Evolutionary conservation across 2,888 invertebrate species (phyloP).

Genomic region (Epistrophella euchroma): DNA sequence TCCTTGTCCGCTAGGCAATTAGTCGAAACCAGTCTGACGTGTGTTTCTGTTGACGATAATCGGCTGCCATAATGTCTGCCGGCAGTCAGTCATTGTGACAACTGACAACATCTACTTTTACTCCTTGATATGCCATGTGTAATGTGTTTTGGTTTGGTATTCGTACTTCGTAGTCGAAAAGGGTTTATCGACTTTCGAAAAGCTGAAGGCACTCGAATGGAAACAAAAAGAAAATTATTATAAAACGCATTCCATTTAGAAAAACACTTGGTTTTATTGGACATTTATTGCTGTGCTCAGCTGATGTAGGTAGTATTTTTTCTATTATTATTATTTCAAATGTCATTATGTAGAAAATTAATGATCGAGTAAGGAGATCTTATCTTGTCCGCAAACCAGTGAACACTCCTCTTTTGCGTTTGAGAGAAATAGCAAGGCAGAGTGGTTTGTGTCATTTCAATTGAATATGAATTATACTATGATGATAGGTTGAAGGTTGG

Average conservation of each 20-base stretch:
- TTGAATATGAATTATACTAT: conserved; percentile 20
- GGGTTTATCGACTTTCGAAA: background rate
- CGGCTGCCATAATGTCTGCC: conserved; percentile 10
- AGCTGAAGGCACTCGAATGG: background rate
- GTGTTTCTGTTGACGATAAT: conserved; percentile 2
- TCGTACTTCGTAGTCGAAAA: background rate
- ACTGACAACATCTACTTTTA: background rate
- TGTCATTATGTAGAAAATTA: background rate
- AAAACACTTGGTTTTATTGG: background rate
- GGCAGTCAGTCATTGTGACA: conserved; percentile 10
- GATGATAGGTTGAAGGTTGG: background rate
- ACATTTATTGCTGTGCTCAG: too few species aligned
- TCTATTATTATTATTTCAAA: background rate
- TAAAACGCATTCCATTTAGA: background rate
- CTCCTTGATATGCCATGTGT: background rate
- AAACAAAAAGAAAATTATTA: background rate
- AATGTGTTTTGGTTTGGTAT: background rate
- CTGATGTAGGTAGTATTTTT: too few species aligned
- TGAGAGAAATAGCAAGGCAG: background rate
- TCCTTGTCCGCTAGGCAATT: background rate
- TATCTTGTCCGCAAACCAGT: background rate
- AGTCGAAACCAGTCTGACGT: background rate
- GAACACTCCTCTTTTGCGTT: conserved; percentile 6
- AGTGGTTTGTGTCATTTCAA: conserved; percentile 15
- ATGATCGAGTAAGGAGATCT: background rate